Conservation (phyloP, 1,140 invertebrate genomes). For the Harpegnathos saltator region DNA sequence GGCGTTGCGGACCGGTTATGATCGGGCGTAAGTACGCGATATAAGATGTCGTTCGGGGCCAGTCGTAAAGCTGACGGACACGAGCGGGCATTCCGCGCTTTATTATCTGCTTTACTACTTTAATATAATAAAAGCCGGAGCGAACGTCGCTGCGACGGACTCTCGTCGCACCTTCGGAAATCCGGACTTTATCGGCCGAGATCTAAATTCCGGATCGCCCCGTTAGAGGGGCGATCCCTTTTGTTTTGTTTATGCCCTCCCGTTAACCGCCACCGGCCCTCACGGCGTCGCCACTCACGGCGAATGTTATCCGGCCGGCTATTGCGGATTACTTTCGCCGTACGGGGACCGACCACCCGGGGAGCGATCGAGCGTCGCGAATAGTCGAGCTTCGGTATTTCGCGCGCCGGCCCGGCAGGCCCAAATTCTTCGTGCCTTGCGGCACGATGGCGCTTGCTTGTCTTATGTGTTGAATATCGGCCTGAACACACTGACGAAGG, state of each 20-base stretch:
- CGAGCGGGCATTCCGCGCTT: constrained; percentile 70
- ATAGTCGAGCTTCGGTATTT: constrained; percentile 12
- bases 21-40: constrained; percentile 76
- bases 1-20: constrained; percentile 68
- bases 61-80: constrained; percentile 74
- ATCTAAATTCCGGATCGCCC: constrained; percentile 47
- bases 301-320: constrained; percentile 25
- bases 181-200: constrained; percentile 64
- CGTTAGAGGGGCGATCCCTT: constrained; percentile 3
- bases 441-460: too few relatives aligned
- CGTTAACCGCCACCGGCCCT: not conserved
- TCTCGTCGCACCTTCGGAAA: constrained; percentile 64
- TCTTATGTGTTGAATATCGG: too few relatives aligned
- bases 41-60: constrained; percentile 72
- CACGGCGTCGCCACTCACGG: not conserved
- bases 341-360: too few relatives aligned
- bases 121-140: constrained; percentile 77
- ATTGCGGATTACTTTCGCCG: constrained; percentile 37
- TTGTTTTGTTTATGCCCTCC: constrained; percentile 27
- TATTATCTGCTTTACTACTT: constrained; percentile 80
- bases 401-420: too few relatives aligned
- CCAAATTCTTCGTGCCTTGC: too few relatives aligned
- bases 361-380: not conserved
- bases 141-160: constrained; percentile 68
- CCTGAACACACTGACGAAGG: too few relatives aligned